phyloP scores from a whole-genome alignment of 2,888 invertebrate genomes.

The Sarcophaga variegata region DNA sequence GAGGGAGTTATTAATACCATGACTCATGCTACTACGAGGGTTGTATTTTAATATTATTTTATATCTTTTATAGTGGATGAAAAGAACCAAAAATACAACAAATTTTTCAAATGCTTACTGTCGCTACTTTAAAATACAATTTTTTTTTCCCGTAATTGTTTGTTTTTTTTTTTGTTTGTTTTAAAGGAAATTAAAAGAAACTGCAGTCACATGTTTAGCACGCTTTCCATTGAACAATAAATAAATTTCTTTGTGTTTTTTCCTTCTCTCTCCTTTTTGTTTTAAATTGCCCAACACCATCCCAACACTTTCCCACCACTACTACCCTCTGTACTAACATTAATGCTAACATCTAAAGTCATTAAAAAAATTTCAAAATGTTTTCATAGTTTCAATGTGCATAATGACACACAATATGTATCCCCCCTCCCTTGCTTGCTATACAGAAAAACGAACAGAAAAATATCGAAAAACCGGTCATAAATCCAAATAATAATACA shows the following conservation, averaged over 20 bases:
- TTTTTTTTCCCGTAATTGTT: too few relatives aligned
- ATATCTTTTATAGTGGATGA: not conserved
- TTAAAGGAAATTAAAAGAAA: not conserved
- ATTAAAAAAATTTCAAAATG: slow-evolving; percentile 59
- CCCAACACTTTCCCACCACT: slow-evolving; percentile 7
- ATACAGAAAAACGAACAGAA: not conserved
- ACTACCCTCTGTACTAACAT: too few relatives aligned
- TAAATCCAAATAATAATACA: slow-evolving; percentile 40
- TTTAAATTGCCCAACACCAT: slow-evolving; percentile 26
- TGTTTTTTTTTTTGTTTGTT: not conserved
- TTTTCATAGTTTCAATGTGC: slow-evolving; percentile 43
- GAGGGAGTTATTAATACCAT: not conserved
- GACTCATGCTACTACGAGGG: not conserved
- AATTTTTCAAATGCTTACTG: not conserved
- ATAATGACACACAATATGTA: not conserved
- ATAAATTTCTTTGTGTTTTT: not conserved
- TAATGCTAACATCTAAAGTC: slow-evolving; percentile 35
- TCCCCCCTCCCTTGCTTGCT: not conserved
- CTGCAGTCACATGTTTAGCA: slow-evolving; percentile 56
- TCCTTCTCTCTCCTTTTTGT: slow-evolving; percentile 14
- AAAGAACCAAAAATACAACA: not conserved
- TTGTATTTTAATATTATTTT: not conserved
- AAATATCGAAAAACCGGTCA: not conserved
- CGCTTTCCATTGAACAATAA: slow-evolving; percentile 30
- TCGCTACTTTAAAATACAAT: not conserved